These are phyloP conservation scores for Centrocercus urophasianus DNA, from an alignment of 2,113 vertebrate species.

Conservation along the genomic window DNA sequence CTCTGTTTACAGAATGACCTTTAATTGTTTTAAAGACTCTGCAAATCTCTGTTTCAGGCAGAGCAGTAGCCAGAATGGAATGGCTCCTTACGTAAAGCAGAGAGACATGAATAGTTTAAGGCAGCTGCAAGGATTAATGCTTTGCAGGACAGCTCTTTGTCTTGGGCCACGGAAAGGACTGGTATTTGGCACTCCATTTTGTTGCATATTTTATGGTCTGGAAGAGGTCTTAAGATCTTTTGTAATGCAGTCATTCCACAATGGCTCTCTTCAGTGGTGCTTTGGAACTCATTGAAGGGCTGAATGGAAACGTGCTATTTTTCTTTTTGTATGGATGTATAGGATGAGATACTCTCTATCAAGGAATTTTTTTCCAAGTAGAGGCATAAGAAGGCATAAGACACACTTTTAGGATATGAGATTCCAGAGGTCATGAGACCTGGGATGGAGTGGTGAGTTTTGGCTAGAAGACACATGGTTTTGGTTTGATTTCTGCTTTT, in stretches of 20 bases:
- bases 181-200: conserved; percentile 70
- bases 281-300: neutral
- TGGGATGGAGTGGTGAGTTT: neutral
- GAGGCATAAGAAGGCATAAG: neutral
- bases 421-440: neutral
- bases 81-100: conserved; percentile 46
- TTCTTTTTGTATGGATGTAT: neutral
- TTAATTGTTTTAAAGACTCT: conserved; percentile 38
- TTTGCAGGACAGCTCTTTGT: conserved; percentile 69
- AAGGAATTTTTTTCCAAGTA: neutral
- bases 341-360: neutral
- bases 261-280: conserved; percentile 14
- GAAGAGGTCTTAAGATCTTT: conserved; percentile 68
- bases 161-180: conserved; percentile 58
- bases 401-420: neutral
- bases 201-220: conserved; percentile 75
- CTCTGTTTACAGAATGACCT: conserved; percentile 47
- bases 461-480: neutral
- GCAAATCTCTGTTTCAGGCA: conserved; percentile 39
- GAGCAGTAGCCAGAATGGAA: conserved; percentile 36
- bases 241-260: conserved; percentile 36
- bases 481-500: conserved; percentile 30
- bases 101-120: conserved; percentile 66
- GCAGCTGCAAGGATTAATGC: conserved; percentile 72
- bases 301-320: conserved; percentile 4